Evolutionary conservation across 2,113 vertebrate species (phyloP).

Genomic region (Corynorhinus townsendii): DNA sequence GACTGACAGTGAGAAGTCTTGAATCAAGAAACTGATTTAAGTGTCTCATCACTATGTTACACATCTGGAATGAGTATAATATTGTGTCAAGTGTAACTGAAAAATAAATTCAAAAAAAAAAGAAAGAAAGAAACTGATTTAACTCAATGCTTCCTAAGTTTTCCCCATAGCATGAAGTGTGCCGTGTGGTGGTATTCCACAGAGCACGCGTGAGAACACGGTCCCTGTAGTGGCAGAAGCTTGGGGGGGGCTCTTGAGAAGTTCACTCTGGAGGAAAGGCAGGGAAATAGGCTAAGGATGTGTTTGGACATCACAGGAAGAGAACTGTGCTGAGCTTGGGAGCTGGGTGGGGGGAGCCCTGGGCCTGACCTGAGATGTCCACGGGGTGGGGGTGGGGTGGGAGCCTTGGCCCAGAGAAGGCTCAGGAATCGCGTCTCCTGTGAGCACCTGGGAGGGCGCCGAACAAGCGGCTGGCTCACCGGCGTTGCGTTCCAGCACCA

Average conservation of each 20-base stretch:
- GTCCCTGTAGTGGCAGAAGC: neutral
- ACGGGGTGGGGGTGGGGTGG: rapidly evolving
- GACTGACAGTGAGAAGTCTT: neutral
- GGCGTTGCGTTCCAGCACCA: conserved; percentile 85
- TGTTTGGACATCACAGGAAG: neutral
- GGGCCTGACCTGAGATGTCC: neutral
- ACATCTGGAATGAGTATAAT: too few relatives aligned
- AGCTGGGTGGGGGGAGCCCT: too few relatives aligned
- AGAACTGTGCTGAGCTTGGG: neutral
- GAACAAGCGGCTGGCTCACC: neutral
- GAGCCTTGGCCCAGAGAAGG: neutral
- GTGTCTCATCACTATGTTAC: neutral
- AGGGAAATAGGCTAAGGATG: neutral
- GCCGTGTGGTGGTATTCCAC: neutral
- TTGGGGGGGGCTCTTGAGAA: neutral
- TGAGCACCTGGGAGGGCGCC: neutral
- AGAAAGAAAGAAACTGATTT: neutral
- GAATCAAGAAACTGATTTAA: neutral
- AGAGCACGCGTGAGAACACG: neutral
- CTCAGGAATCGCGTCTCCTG: neutral
- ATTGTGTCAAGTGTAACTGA: neutral
- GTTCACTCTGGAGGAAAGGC: neutral
- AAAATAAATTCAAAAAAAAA: neutral
- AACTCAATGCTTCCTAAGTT: neutral
- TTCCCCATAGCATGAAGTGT: neutral